Evolutionary conservation across 2,888 invertebrate genomes (phyloP), one percentile per base, ranked within the genome.

Genomic region (Ecliptopera silaceata): DNA sequence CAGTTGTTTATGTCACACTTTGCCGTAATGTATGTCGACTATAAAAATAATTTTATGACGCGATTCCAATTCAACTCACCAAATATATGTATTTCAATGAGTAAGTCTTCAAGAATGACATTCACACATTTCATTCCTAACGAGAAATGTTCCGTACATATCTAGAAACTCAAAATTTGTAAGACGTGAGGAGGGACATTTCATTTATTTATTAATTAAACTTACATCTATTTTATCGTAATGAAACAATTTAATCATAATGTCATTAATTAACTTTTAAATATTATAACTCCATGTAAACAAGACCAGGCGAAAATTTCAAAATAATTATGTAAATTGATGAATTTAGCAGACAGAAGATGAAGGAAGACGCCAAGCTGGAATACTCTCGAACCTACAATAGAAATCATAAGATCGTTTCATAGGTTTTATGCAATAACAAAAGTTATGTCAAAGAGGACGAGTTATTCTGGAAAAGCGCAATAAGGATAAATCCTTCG

Each of bases 11-110:
- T 59, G 47, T 59, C 56, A 59, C 48, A 56, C 55, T 55, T 58
- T 46, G 50, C 46, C 26, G 56, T 63, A 58, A 61, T 58, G 49
- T 64, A 54, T 47, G 51, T 18, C 44, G 48, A 53, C 53, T 61
- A 59, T 65, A 64, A 65, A 63, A 60, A 62, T 62, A 62, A 61
- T 57, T 61, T 64, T 55, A 63, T 48, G 59, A 56, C 46, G 31
- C 41, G 58, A 56, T 61, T 58, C 57, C 57, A 59, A 58, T 58
- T 59, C 58, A 56, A 53, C 38, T 39, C 39, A 39, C 26, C 13
- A 10, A 38, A 18, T 42, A 13, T 22, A 2, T 41, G n/a, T 29
- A 12, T 32, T 22, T 50, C 34, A 42, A 32, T 20, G 26, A 34
- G 22, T 48, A 31, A 6, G 48, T 39, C 12, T 39, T 22, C 22